A percentile compares a stretch with the other conserved stretches of the same genome.
phyloP scores from a whole-genome alignment of 2,113 vertebrate species.

The Gymnobelideus leadbeateri region DNA sequence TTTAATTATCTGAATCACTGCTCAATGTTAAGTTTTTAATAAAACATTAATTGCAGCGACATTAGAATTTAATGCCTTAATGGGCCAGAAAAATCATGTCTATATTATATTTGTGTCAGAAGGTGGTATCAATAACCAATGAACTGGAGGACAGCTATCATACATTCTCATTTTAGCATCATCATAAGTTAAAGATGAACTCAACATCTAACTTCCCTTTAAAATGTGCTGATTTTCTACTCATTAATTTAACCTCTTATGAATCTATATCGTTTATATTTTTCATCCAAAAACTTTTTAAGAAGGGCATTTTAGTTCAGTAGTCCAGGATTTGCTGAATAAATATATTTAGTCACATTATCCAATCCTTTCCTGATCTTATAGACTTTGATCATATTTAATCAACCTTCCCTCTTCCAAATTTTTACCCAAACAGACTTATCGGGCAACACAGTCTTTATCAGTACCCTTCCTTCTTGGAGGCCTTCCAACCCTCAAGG shows the following conservation, averaged over 20 bases:
- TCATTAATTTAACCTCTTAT: background rate
- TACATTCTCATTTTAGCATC: background rate
- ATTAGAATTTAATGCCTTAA: background rate
- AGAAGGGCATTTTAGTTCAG: background rate
- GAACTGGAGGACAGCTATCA: background rate
- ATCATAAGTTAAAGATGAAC: background rate
- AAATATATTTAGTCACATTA: background rate
- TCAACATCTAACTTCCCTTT: background rate
- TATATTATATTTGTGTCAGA: background rate
- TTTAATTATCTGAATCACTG: background rate
- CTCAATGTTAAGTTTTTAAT: background rate
- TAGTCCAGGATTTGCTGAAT: background rate
- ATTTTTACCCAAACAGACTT: conserved; percentile 30
- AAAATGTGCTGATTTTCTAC: background rate
- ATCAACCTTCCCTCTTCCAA: conserved; percentile 29
- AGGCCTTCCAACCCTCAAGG: conserved; percentile 40
- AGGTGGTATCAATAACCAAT: background rate
- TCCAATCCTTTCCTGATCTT: conserved; percentile 10
- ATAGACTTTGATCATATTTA: conserved; percentile 6
- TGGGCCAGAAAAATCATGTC: background rate
- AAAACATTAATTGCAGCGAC: background rate
- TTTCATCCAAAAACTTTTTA: background rate
- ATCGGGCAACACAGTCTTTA: conserved; percentile 32
- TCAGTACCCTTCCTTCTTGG: background rate
- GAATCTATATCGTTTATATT: background rate